Percentiles rank a stretch among this genome's conserved stretches.
phyloP scores from a whole-genome alignment of 2,797 vertebrate genomes.

The Vireo griseus region DNA sequence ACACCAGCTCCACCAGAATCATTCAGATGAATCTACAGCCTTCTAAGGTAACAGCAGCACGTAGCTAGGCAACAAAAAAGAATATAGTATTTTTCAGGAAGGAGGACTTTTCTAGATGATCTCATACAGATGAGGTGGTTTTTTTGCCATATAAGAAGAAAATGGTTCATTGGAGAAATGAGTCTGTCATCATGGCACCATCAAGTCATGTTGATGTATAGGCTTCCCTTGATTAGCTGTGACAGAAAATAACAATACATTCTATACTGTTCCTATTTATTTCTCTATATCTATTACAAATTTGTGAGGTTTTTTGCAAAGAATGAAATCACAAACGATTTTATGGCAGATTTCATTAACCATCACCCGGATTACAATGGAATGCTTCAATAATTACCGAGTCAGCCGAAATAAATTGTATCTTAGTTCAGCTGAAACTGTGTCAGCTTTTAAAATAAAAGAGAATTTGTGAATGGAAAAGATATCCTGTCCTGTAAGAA shows the following conservation, averaged over 20 bases:
- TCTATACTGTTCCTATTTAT: background rate
- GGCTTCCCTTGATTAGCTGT: background rate
- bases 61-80: conserved; percentile 63
- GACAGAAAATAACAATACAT: background rate
- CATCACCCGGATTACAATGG: background rate
- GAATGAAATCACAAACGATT: background rate
- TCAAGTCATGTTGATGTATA: background rate
- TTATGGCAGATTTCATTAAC: background rate
- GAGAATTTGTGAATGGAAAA: background rate
- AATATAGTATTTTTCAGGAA: conserved; percentile 51
- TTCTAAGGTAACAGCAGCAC: conserved; percentile 60
- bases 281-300: background rate
- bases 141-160: conserved; percentile 61
- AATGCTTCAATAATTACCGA: background rate
- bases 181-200: background rate
- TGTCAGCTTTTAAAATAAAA: background rate
- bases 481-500: background rate
- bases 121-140: conserved; percentile 22
- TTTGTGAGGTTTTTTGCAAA: background rate
- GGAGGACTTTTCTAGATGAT: conserved; percentile 42
- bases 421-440: background rate
- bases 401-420: background rate
- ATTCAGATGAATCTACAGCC: conserved; percentile 36
- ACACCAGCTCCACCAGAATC: background rate
- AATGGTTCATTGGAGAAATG: background rate